phyloP scores from a whole-genome alignment of 2,113 vertebrate species.

The Macrotis lagotis region DNA sequence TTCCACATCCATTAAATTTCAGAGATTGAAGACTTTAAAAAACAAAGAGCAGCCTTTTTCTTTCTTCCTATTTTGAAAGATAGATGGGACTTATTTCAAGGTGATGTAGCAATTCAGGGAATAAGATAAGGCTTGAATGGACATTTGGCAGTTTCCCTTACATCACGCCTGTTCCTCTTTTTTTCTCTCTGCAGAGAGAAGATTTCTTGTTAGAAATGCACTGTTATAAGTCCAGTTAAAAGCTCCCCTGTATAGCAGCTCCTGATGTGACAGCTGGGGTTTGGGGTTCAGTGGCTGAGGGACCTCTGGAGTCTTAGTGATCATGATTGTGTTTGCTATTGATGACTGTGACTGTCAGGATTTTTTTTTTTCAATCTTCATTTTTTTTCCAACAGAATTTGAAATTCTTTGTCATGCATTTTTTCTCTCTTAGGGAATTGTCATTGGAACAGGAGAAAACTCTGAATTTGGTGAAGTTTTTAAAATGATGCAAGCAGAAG shows the following conservation, averaged over 20 bases:
- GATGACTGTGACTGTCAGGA: no score
- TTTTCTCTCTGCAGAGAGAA: background rate
- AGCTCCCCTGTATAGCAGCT: background rate
- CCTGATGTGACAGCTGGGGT: no score
- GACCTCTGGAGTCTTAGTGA: no score
- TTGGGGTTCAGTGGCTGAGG: no score
- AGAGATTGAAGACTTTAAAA: background rate
- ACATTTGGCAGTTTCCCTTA: background rate
- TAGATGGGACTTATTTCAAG: background rate
- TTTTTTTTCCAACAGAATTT: background rate
- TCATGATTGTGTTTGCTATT: background rate
- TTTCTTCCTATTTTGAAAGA: background rate
- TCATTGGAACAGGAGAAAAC: constrained; percentile 98
- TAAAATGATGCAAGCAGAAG: constrained; percentile 99
- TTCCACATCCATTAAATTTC: background rate
- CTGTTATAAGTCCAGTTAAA: background rate
- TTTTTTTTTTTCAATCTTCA: no score
- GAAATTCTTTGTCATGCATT: background rate
- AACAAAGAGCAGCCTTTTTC: background rate
- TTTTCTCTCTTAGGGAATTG: constrained; percentile 89
- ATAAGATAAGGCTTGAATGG: background rate
- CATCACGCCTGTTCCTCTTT: background rate
- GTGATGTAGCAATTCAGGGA: background rate
- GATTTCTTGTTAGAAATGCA: background rate
- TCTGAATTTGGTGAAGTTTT: constrained; percentile 99